Base-by-base conservation (phyloP, 92 coral and sea anemone species). In the Palythoa grandiflora region DNA sequence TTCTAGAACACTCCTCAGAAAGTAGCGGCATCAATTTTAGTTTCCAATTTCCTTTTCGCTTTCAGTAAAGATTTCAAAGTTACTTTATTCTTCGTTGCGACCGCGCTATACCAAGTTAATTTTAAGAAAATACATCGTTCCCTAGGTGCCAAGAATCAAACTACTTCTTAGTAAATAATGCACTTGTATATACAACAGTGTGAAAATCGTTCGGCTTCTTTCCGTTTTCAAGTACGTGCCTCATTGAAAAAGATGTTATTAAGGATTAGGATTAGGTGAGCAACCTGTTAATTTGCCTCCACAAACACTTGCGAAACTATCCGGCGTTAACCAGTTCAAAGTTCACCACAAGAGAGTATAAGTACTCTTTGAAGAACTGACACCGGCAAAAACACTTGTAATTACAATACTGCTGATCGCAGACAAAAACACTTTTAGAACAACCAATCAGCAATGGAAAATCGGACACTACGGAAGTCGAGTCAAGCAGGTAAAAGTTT, bases 361-460 rank as follows among this genome's bases (percentile, higher is more conserved):
- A 53, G 60, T 53, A 14, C 60, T 9, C 60, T 9, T 1, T 53
- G 60, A 9, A 53, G 60, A 28, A 5, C 36, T 57, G 36, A 14
- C 3, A 44, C 37, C 14, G 13, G 37, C 70, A 78, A 36, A 78
- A 78, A 55, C 68, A 78, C 83, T 77, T 77, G 20, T 53, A 57
- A 77, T 35, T 48, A 44, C 53, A 14, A 28, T 28, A 28, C 50
- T 44, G 50, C 83, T 60, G 35, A 16, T 78, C 28, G 37, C 37
- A 60, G 55, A 60, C 83, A 78, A 68, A 78, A 57, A 78, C 28
- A 9, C 15, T 48, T 78, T 78, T 68, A 78, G 38, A 1, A 44
- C 59, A 53, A 38, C 40, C 66, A 54, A 78, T 78, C 79, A 35
- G 36, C 83, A 57, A 78, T 54, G 83, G 71, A 57, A 57, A 50